A percentile compares a stretch with the other conserved stretches of the same genome.
Evolutionary conservation across 2,113 vertebrate species (phyloP).

Genomic region (Machaerirhynchus nigripectus): DNA sequence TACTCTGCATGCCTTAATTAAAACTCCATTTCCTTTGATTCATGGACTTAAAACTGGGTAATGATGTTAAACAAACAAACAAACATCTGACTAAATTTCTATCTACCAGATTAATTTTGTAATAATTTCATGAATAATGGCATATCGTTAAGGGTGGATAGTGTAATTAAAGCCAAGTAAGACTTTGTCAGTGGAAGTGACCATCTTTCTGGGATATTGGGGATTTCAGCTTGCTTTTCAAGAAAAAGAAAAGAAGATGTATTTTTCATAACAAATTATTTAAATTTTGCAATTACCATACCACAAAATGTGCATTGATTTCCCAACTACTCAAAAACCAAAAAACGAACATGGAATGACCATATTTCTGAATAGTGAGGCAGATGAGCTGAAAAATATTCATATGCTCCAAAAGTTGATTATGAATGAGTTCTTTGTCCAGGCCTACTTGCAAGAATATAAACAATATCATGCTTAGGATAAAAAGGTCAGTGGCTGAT

Average conservation of each 20-base stretch:
- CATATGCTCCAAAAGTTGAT: background rate
- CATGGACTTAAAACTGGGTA: background rate
- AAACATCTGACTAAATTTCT: background rate
- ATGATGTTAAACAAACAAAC: background rate
- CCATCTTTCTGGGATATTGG: background rate
- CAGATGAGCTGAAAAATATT: background rate
- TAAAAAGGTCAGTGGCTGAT: background rate
- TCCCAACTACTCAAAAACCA: background rate
- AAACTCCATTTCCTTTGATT: conserved; percentile 12
- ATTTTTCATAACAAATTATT: background rate
- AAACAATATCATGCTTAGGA: background rate
- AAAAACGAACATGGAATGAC: background rate
- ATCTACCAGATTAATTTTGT: background rate
- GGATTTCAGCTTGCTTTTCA: background rate
- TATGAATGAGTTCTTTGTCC: background rate
- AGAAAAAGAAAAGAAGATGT: background rate
- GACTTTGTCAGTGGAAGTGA: background rate
- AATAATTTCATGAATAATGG: background rate
- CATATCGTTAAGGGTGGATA: background rate
- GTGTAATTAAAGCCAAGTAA: background rate
- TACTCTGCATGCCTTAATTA: conserved; percentile 1
- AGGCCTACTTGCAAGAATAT: background rate
- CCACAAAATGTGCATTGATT: background rate
- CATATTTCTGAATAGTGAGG: background rate
- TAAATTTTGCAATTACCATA: background rate